phyloP scores from a whole-genome alignment of 2,113 vertebrate species.

The Empidonax alnorum region DNA sequence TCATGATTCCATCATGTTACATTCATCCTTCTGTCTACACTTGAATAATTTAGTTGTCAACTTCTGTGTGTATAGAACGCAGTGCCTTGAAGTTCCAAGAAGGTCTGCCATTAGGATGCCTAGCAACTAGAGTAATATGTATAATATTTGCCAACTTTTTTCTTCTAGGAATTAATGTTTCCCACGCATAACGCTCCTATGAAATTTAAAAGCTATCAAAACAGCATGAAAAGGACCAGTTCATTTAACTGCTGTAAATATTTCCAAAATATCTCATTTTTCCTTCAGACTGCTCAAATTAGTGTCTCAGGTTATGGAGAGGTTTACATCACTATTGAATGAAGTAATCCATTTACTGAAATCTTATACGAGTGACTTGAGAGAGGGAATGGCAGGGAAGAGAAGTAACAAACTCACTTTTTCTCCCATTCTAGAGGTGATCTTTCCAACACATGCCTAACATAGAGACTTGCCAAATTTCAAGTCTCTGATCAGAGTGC shows the following conservation, averaged over 20 bases:
- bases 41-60: neutral
- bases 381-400: neutral
- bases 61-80: neutral
- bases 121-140: slow-evolving; percentile 19
- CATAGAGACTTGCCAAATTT: neutral
- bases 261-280: slow-evolving; percentile 30
- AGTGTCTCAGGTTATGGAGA: slow-evolving; percentile 40
- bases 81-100: neutral
- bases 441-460: neutral
- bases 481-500: neutral
- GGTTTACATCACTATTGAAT: slow-evolving; percentile 20
- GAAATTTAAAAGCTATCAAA: slow-evolving; percentile 24
- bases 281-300: neutral
- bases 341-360: slow-evolving; percentile 19
- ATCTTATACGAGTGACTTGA: neutral
- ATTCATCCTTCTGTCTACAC: neutral
- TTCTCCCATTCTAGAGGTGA: neutral
- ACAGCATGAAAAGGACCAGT: neutral
- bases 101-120: neutral
- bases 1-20: neutral
- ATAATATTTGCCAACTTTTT: neutral
- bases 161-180: slow-evolving; percentile 35
- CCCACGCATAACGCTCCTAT: neutral
- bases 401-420: neutral
- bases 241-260: slow-evolving; percentile 8